These are phyloP conservation scores for Neodiprion lecontei DNA, from an alignment of 1,140 invertebrate genomes.

Conservation along the genomic window DNA sequence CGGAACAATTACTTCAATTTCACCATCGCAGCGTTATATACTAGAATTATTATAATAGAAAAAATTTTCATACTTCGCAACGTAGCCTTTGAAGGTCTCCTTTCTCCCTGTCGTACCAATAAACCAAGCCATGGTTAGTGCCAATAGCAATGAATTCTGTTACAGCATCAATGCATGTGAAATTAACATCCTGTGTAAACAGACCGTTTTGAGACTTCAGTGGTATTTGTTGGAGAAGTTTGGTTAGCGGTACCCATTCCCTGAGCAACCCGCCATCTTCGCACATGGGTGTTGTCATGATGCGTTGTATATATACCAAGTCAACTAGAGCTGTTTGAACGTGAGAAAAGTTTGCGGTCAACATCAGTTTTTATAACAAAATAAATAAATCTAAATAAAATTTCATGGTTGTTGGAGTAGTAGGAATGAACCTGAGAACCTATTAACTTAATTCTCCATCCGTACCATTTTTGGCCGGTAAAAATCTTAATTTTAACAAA, in stretches of 20 bases:
- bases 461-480: too few relatives aligned
- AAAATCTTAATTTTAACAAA: too few relatives aligned
- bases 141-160: conserved; percentile 84
- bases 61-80: conserved; percentile 71
- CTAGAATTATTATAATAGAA: too few relatives aligned
- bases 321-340: too few relatives aligned
- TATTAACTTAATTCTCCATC: too few relatives aligned
- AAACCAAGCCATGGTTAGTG: conserved; percentile 84
- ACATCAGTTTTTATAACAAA: too few relatives aligned
- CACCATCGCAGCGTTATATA: too few relatives aligned
- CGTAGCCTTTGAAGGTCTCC: conserved; percentile 78
- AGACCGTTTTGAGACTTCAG: conserved; percentile 78
- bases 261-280: conserved; percentile 71
- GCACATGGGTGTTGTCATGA: conserved; percentile 57
- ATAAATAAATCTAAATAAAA: too few relatives aligned
- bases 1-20: too few relatives aligned
- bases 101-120: conserved; percentile 83
- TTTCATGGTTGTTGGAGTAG: too few relatives aligned
- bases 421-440: too few relatives aligned
- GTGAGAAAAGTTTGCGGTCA: too few relatives aligned
- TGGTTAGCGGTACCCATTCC: conserved; percentile 84
- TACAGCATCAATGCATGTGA: conserved; percentile 85
- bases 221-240: conserved; percentile 81
- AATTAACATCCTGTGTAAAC: conserved; percentile 78
- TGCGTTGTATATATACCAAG: neutral